Evolutionary conservation across 2,113 vertebrate genomes (phyloP), one percentile per base, ranked within the genome.

Genomic region (Tautogolabrus adspersus): DNA sequence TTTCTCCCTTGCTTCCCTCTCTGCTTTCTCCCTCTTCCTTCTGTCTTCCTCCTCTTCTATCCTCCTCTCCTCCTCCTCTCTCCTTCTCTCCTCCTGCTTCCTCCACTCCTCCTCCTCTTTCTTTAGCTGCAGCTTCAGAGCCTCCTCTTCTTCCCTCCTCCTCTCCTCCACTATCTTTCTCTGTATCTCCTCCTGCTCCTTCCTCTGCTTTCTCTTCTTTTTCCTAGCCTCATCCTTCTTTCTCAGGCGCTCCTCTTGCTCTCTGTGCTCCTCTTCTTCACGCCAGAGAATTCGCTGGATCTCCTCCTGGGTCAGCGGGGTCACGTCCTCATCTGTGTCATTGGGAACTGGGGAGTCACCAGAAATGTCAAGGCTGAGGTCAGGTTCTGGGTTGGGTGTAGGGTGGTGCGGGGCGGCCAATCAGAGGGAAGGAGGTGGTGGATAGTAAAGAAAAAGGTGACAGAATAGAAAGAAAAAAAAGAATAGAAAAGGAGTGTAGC

Each of bases 341-440:
- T 64, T 95, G 86, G 92, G 92, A 69, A 94, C 94, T 94, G 96
- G 93, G 87, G 94, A 95, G 89, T 97, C 94, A 78, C 95, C 97
- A 93, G 96, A 98, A 82, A 95, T 68, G 82, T 96, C 95, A 83
- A 89, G 93, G 91, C 88, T 82, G 84, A 94, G 72, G 87, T 96
- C 93, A 80, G 89, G 90, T 82, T 89, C 84, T 89, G 30, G 63
- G 60, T 30, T 19, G 47, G 59, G 52, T 38, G 1, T 46, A n/a
- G 30, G 52, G 85, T 63, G 88, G 67, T 77, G 34, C 49, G 69
- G 59, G 88, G 65, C 66, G 60, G 72, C 72, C 88, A 90, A 79
- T 73, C 65, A 65, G 69, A 44, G 52, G 49, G 18, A 55, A 44
- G 46, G 56, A 89, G 60, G 47, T 10, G 66, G 38, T 44, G 19